Evolutionary conservation across 2,113 vertebrate genomes (phyloP).

Genomic region (Macrotus californicus): DNA sequence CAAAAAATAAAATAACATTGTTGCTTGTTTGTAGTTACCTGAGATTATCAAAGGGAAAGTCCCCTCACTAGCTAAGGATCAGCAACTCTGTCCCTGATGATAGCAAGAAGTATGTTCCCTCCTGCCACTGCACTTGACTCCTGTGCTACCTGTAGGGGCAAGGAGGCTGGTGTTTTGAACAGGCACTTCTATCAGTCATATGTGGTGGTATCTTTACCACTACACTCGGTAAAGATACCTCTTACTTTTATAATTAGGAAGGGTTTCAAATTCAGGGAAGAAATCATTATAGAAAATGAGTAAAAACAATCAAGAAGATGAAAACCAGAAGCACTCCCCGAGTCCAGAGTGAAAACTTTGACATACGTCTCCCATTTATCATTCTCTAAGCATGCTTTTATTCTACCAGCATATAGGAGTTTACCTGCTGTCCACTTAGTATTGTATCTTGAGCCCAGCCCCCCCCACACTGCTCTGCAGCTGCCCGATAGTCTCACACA

Average conservation of each 20-base stretch:
- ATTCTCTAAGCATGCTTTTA: background rate
- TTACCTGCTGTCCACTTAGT: background rate
- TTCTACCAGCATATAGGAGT: background rate
- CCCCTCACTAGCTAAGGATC: background rate
- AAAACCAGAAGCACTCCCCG: background rate
- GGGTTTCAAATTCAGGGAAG: background rate
- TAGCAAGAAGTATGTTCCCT: background rate
- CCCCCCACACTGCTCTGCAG: background rate
- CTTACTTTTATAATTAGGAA: background rate
- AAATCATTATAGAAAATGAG: background rate
- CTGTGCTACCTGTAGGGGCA: background rate
- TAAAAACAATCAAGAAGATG: background rate
- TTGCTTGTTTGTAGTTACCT: background rate
- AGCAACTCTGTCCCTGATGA: background rate
- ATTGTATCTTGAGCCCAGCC: background rate
- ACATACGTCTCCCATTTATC: background rate
- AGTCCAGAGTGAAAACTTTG: background rate
- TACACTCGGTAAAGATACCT: background rate
- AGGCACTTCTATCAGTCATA: background rate
- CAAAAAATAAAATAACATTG: background rate
- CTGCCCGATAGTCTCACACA: background rate
- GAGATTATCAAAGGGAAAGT: background rate
- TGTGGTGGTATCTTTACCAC: too few relatives aligned
- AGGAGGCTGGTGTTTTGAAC: background rate
- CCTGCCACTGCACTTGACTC: background rate